These are phyloP conservation scores for Macrobrachium nipponense DNA, from an alignment of 1,140 invertebrate genomes.

Conservation along the genomic window DNA sequence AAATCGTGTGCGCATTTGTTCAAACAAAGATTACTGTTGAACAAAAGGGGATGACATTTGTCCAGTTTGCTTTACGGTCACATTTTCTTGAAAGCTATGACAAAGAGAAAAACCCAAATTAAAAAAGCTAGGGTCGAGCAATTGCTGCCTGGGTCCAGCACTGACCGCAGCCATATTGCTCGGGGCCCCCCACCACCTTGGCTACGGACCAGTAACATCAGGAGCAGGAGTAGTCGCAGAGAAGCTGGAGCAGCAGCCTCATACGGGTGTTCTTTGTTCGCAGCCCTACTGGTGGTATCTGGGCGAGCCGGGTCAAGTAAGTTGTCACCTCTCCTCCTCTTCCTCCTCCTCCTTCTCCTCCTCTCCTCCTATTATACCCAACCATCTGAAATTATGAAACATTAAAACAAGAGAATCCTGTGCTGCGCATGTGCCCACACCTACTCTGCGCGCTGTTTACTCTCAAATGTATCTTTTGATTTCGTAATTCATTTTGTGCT, in stretches of 20 bases:
- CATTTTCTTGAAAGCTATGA: not conserved
- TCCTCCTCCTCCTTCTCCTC: not conserved
- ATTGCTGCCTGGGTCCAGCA: constrained; percentile 34
- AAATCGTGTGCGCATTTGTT: too few relatives aligned
- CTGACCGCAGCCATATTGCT: not conserved
- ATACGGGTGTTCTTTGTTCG: constrained; percentile 47
- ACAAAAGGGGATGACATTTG: too few relatives aligned
- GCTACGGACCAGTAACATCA: constrained; percentile 7
- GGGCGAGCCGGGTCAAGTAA: constrained; percentile 53
- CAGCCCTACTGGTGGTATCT: constrained; percentile 54
- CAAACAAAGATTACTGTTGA: too few relatives aligned
- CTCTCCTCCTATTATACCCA: too few relatives aligned
- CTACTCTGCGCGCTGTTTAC: not conserved
- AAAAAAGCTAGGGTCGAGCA: not conserved
- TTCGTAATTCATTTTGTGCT: constrained; percentile 1
- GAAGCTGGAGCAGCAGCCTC: constrained; percentile 29
- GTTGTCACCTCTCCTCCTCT: constrained; percentile 41
- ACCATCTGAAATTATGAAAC: too few relatives aligned
- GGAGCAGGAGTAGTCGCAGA: constrained; percentile 30
- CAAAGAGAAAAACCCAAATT: too few relatives aligned
- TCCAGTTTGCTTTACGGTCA: not conserved
- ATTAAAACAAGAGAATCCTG: too few relatives aligned
- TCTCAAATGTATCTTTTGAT: too few relatives aligned
- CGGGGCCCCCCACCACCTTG: too few relatives aligned
- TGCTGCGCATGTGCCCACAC: constrained; percentile 48